Conservation (phyloP, 2,797 vertebrate genomes). For the Parauchenoglanis punctatus region DNA sequence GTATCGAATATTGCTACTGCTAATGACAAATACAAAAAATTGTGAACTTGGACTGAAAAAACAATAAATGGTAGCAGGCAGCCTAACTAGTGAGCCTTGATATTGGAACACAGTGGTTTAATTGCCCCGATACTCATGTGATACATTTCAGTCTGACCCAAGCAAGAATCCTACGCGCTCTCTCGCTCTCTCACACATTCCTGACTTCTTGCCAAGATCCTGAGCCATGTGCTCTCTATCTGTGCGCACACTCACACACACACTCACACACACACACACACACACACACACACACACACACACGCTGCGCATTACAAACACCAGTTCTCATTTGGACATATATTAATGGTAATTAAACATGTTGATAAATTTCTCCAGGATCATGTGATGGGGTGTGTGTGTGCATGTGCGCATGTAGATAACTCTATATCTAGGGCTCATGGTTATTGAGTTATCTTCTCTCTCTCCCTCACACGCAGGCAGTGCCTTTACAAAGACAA, state of each 20-base stretch:
- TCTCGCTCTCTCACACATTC: constrained; percentile 4
- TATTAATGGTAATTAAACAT: neutral
- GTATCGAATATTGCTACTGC: neutral
- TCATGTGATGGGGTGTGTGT: neutral
- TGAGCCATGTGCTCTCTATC: neutral
- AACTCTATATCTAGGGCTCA: neutral
- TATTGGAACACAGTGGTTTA: neutral
- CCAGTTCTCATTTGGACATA: neutral
- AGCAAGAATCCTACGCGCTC: neutral
- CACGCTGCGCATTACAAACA: neutral
- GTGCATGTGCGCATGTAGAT: neutral
- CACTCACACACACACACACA: neutral
- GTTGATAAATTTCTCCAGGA: neutral
- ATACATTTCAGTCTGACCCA: neutral
- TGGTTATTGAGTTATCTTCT: neutral
- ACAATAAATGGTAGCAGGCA: neutral
- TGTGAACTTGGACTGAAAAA: neutral
- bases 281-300: constrained; percentile 15
- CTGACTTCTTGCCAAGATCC: constrained; percentile 20
- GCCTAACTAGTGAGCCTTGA: neutral
- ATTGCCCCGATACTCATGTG: neutral
- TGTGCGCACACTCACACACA: neutral
- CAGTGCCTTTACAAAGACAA: neutral
- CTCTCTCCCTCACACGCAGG: neutral
- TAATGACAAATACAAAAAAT: neutral